Percentiles rank a stretch among this genome's conserved stretches.
phyloP scores from a whole-genome alignment of 2,888 invertebrate species.

The Osmoderma eremita region DNA sequence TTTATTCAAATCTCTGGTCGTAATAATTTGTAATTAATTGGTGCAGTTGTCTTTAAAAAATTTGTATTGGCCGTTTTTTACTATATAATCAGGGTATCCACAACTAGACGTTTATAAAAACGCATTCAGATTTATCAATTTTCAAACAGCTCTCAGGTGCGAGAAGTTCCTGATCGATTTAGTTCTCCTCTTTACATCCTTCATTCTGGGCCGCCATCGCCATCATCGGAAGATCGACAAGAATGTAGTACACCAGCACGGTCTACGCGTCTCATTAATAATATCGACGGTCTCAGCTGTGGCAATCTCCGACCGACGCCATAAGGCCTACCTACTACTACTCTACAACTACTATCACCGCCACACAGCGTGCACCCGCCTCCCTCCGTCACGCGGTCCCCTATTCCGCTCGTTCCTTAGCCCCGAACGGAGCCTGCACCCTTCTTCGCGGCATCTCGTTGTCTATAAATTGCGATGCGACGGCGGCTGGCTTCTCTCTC shows the following conservation, averaged over 20 bases:
- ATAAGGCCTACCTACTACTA: conserved; percentile 44
- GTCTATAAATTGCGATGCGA: conserved; percentile 60
- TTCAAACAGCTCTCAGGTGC: neutral
- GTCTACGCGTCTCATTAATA: conserved; percentile 58
- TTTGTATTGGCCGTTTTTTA: no score
- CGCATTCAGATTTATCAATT: neutral
- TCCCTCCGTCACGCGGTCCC: neutral
- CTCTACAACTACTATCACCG: conserved; percentile 8
- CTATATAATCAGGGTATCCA: no score
- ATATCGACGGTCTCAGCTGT: conserved; percentile 62
- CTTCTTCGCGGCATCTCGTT: conserved; percentile 45
- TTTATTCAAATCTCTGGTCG: no score
- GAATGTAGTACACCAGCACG: conserved; percentile 31
- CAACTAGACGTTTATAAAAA: no score
- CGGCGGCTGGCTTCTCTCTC: conserved; percentile 59
- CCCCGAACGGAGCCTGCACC: conserved; percentile 28
- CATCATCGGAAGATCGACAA: conserved; percentile 47
- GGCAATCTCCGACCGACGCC: conserved; percentile 48
- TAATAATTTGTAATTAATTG: no score
- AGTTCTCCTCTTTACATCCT: conserved; percentile 15
- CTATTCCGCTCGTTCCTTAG: conserved; percentile 7
- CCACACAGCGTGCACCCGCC: conserved; percentile 21
- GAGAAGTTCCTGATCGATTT: conserved; percentile 2
- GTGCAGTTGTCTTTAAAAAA: no score
- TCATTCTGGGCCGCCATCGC: conserved; percentile 20